A percentile compares a stretch with the other conserved stretches of the same genome.
phyloP scores from a whole-genome alignment of 2,797 vertebrate genomes.

The Hippopotamyrus pictus region DNA sequence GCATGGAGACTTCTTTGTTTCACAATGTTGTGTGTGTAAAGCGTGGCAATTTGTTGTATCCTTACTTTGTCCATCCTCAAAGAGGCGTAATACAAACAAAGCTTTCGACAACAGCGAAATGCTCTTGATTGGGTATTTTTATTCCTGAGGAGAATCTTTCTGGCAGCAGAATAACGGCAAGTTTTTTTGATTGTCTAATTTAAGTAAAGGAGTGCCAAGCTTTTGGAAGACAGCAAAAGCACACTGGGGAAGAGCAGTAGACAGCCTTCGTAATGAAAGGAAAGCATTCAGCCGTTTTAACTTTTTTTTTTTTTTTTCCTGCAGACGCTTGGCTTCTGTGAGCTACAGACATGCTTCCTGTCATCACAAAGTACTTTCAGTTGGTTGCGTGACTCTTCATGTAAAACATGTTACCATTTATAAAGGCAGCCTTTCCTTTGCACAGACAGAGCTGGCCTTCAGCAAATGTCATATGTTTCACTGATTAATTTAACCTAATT shows the following conservation, averaged over 20 bases:
- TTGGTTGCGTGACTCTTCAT: background rate
- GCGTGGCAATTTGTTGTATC: background rate
- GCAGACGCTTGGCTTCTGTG: background rate
- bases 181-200: slow-evolving; percentile 2
- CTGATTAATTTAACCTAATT: background rate
- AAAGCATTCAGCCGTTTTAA: background rate
- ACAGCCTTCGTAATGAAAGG: background rate
- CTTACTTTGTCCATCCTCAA: background rate
- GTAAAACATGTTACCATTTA: background rate
- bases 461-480: background rate
- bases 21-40: background rate
- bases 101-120: slow-evolving; percentile 2
- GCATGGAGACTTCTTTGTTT: background rate
- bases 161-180: background rate
- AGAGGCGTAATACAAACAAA: background rate
- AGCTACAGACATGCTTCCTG: background rate
- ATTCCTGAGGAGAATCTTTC: background rate
- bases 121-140: background rate
- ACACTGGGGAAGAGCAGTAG: background rate
- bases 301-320: background rate
- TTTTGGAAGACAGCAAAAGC: background rate
- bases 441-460: background rate
- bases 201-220: background rate
- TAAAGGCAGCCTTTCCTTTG: background rate
- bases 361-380: background rate